Conservation (phyloP, 2,888 invertebrate genomes). For the Acleris holmiana region DNA sequence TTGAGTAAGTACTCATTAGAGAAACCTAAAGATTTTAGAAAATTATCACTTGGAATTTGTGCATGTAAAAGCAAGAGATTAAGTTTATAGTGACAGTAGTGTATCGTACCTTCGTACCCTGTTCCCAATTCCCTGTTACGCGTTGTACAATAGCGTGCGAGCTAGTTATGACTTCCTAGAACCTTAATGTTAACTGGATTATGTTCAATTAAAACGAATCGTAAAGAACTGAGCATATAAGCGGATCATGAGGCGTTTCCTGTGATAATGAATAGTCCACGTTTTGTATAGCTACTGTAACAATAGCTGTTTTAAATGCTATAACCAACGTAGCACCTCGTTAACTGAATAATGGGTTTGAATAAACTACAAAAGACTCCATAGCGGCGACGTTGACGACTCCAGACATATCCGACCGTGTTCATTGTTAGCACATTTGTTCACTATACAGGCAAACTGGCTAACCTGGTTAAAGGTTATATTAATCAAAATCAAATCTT, state of each 20-base stretch:
- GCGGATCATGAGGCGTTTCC: slow-evolving; percentile 16
- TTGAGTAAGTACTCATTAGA: slow-evolving; percentile 39
- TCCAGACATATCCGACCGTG: slow-evolving; percentile 41
- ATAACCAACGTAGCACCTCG: slow-evolving; percentile 42
- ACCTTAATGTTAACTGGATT: slow-evolving; percentile 10
- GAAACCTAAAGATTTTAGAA: not conserved
- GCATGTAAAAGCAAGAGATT: too few relatives aligned
- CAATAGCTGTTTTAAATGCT: slow-evolving; percentile 26
- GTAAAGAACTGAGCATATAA: slow-evolving; percentile 15
- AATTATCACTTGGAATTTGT: not conserved
- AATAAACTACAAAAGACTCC: slow-evolving; percentile 54
- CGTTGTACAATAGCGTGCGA: slow-evolving; percentile 1
- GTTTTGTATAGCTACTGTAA: slow-evolving; percentile 19
- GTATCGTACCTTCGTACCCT: too few relatives aligned
- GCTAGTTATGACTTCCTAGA: slow-evolving; percentile 19
- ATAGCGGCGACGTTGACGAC: slow-evolving; percentile 40
- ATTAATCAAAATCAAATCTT: slow-evolving; percentile 19
- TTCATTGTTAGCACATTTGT: slow-evolving; percentile 36
- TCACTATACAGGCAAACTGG: slow-evolving; percentile 19
- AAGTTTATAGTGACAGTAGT: too few relatives aligned
- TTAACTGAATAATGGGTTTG: slow-evolving; percentile 61
- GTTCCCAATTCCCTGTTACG: too few relatives aligned
- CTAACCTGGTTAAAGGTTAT: slow-evolving; percentile 16
- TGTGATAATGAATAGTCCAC: slow-evolving; percentile 16
- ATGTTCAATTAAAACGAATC: slow-evolving; percentile 14